Conservation (phyloP, 2,797 vertebrate species). For the Tokudaia muenninki region DNA sequence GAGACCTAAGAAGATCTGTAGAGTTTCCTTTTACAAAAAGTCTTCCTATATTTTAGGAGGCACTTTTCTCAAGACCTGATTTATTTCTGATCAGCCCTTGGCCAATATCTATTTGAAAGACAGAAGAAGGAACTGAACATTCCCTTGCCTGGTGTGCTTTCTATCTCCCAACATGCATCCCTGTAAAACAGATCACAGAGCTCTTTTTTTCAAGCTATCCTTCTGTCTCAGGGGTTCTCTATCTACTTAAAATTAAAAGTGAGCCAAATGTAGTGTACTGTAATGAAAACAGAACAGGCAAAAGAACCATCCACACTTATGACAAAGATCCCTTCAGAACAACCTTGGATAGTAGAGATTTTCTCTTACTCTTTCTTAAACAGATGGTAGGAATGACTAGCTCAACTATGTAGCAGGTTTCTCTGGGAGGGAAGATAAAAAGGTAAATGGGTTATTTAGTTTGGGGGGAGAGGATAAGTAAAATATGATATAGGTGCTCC, state of each 20-base stretch:
- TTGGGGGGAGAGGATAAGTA: not conserved
- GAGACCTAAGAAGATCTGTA: not conserved
- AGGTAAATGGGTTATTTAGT: not conserved
- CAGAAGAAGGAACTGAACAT: not conserved
- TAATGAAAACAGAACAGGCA: constrained; percentile 18
- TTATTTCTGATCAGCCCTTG: not conserved
- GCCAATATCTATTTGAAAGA: constrained; percentile 42
- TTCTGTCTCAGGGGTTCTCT: not conserved
- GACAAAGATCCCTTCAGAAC: constrained; percentile 57
- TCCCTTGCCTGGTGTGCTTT: not conserved
- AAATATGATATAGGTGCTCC: not conserved
- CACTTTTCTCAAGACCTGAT: not conserved
- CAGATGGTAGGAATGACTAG: not conserved
- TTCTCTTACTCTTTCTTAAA: constrained; percentile 21
- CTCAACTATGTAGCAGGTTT: constrained; percentile 1
- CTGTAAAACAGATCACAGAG: not conserved
- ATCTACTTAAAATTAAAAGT: constrained; percentile 28
- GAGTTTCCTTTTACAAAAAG: not conserved
- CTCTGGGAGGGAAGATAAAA: constrained; percentile 32
- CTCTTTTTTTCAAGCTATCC: not conserved
- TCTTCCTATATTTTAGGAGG: not conserved
- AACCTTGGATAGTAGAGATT: not conserved
- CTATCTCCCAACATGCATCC: not conserved
- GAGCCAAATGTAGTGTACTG: not conserved
- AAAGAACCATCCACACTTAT: constrained; percentile 34